Evolutionary conservation across 2,113 vertebrate genomes (phyloP).

Genomic region (Phyllostomus hastatus): DNA sequence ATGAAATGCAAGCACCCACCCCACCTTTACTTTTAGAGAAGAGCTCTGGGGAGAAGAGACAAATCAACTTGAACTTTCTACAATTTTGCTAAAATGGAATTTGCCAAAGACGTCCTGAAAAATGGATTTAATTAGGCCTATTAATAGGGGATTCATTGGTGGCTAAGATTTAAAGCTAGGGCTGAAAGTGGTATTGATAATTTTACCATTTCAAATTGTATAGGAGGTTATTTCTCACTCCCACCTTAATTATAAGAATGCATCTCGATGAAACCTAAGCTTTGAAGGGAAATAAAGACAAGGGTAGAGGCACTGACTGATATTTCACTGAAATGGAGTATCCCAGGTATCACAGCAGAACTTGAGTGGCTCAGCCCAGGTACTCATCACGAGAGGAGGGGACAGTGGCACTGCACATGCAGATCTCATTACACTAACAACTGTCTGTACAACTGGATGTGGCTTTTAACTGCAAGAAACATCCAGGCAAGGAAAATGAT

Average conservation of each 20-base stretch:
- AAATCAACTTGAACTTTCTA: slow-evolving; percentile 77
- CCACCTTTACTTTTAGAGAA: slow-evolving; percentile 61
- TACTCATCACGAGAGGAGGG: accelerated
- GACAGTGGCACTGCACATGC: background rate
- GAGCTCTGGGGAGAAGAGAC: slow-evolving; percentile 70
- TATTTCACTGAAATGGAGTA: slow-evolving; percentile 52
- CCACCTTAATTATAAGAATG: slow-evolving; percentile 79
- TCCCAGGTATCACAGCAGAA: slow-evolving; percentile 3
- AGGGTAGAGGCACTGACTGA: slow-evolving; percentile 27
- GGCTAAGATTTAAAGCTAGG: slow-evolving; percentile 79
- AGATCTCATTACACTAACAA: accelerated
- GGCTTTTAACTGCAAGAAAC: background rate
- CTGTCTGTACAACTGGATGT: background rate
- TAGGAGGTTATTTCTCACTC: slow-evolving; percentile 77
- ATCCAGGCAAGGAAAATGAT: background rate
- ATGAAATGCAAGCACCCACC: slow-evolving; percentile 30
- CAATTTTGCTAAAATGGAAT: slow-evolving; percentile 81
- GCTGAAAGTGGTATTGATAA: slow-evolving; percentile 72
- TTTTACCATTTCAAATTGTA: slow-evolving; percentile 82
- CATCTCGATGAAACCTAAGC: slow-evolving; percentile 69
- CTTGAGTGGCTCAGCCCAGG: background rate
- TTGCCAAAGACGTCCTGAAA: slow-evolving; percentile 81
- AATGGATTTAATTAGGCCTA: slow-evolving; percentile 85
- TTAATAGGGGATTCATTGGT: slow-evolving; percentile 81
- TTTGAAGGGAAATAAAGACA: slow-evolving; percentile 71